Base-by-base conservation (phyloP, 2,797 vertebrate species). In the Coranthus polyacanthus region DNA sequence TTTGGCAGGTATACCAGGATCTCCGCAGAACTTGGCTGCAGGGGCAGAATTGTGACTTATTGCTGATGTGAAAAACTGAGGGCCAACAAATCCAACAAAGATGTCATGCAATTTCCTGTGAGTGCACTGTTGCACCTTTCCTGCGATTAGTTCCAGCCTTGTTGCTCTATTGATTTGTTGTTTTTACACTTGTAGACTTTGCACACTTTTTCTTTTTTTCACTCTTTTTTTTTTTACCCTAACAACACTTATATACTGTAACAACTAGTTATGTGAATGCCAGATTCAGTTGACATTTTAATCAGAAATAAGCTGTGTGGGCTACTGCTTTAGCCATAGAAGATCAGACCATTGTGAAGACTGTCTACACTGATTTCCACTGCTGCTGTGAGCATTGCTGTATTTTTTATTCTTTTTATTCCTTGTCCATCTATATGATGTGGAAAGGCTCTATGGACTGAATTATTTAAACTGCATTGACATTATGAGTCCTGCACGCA, bases 1-100 rank as follows among this genome's bases (percentile, higher is more conserved):
- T 76, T 94, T 93, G 56, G 94, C 90, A 21, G 97, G 97, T 45
- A 89, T 58, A 5, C 97, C 96, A 1, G 97, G 96, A 68, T 99
- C 97, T 32, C 97, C 97, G 49, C 98, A 99, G 89, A 99, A 99
- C 77, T 96, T 98, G 41, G 98, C 98, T 99, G 85, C 24, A 62
- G 70, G 75, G 12, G 44, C 32, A 72, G 18, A 77, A 69, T 45
- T 18, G 15, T 50, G 7, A 2, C 47, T 52, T 11, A 52, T 3
- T 54, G 66, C 26, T 78, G 56, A 76, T 36, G 37, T 51, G 55
- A 65, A 37, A 56, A 67, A 1, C 15, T 11, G 2, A 45, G 26
- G 3, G 46, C 32, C 12, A 74, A 64, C 20, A 55, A 44, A 41
- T 22, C 38, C 51, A 64, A 54, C 46, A 64, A 17, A 76, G 36